These are phyloP conservation scores for Mungos mungo DNA, from an alignment of 2,113 vertebrate species.

Conservation along the genomic window DNA sequence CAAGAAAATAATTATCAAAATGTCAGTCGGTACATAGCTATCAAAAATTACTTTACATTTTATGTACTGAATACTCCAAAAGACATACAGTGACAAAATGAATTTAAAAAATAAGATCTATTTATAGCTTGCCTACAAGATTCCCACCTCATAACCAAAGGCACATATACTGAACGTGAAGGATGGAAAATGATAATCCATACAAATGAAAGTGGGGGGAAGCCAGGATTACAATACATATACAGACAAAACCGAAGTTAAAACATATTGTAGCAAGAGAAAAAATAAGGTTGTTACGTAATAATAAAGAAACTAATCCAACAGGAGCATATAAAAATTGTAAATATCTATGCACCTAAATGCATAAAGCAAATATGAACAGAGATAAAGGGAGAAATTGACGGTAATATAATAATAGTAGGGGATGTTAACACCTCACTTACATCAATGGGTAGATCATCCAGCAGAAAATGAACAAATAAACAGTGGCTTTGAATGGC, in stretches of 20 bases:
- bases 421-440: not conserved
- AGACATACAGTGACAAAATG: not conserved
- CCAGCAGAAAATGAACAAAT: not conserved
- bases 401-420: not conserved
- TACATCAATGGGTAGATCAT: not conserved
- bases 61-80: not conserved
- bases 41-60: not conserved
- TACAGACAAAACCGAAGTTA: not conserved
- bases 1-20: not conserved
- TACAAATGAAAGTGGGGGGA: not conserved
- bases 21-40: not conserved
- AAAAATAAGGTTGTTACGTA: not conserved
- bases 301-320: not conserved
- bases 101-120: not conserved
- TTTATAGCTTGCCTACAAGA: not conserved
- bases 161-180: not conserved
- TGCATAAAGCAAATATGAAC: not conserved
- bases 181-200: not conserved
- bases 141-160: not conserved
- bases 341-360: not conserved
- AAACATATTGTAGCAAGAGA: not conserved
- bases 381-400: not conserved
- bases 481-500: not conserved
- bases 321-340: not conserved
- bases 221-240: not conserved